Evolutionary conservation across 30 jellyfish, hydroid and myxozoan genomes (phyloP), one percentile per base, ranked within the genome.

Genomic region (Mastigias papua): DNA sequence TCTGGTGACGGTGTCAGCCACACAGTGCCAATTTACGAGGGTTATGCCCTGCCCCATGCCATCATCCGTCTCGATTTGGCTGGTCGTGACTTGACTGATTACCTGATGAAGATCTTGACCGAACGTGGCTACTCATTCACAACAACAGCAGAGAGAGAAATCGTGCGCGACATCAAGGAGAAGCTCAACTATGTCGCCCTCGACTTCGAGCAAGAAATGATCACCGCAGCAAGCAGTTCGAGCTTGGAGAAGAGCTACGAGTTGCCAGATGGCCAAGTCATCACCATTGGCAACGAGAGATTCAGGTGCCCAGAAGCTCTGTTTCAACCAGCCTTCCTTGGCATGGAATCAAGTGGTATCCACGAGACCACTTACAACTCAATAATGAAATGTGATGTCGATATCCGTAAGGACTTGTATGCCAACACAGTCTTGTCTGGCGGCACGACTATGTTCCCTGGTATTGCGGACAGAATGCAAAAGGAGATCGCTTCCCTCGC

Each of bases 1-100:
- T 96, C 99, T 58, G 99, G 99, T n/a, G 99, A 96, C 92, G 99
- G 99, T 88, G 99, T 96, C 78, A 88, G 99, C 80, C 99, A 96
- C 97, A 96, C 99, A 0, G 99, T 96, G 48, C 99, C 99, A 69
- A 96, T 96, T 89, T 96, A 96, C 81, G 99, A 96, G 75, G 99
- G 99, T 76, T 96, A 96, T 88, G 99, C 99, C 82, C 98, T 96
- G 50, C 99, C 99, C 34, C 99, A 92, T 49, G 99, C 99, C 97
- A 96, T 96, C 94, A 91, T 96, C 89, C 98, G 99, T 91, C 76
- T 96, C 78, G 99, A 96, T 89, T 83, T 96, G 97, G 99, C 99
- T 46, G 99, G 99, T 28, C 97, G 99, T 86, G 99, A 96, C 73
- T 89, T 96, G 93, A 96, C 99, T 88, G 99, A 96, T 84, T 96